These are phyloP conservation scores for Hippoglossus hippoglossus DNA, from an alignment of 2,797 vertebrate species.

Conservation along the genomic window DNA sequence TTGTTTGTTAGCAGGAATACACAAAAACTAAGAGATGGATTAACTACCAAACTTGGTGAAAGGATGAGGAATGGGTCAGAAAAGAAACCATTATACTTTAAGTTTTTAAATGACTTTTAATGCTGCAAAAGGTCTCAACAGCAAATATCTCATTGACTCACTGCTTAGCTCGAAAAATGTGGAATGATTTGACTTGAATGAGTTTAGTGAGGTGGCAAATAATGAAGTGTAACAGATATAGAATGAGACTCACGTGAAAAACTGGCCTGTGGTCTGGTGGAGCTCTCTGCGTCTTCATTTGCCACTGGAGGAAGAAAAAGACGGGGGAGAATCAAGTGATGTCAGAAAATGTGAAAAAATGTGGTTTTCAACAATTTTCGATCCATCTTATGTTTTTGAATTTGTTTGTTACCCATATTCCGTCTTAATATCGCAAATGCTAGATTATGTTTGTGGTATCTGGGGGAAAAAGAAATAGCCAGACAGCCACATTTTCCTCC, in stretches of 20 bases:
- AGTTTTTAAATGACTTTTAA: too few species aligned
- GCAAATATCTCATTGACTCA: background rate
- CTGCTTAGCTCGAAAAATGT: background rate
- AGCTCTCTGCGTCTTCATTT: conserved; percentile 91
- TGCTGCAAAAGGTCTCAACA: too few species aligned
- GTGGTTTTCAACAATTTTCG: background rate
- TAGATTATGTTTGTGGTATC: too few species aligned
- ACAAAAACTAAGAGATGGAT: too few species aligned
- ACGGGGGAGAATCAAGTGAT: background rate
- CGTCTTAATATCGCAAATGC: too few species aligned
- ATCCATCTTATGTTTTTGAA: background rate
- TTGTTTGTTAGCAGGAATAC: too few species aligned
- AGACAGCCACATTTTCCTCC: background rate
- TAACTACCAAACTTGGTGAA: too few species aligned
- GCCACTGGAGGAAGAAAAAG: conserved; percentile 84
- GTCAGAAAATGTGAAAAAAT: background rate
- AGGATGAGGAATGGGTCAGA: too few species aligned
- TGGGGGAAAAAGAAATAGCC: too few species aligned
- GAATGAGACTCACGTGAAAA: conserved; percentile 88
- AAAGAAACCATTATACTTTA: too few species aligned
- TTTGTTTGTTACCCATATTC: background rate
- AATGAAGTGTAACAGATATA: conserved; percentile 8
- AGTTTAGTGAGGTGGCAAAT: conserved; percentile 4
- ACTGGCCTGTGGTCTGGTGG: conserved; percentile 86
- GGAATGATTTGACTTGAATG: conserved; percentile 20